phyloP scores from a whole-genome alignment of 2,113 vertebrate genomes.

The Redunca redunca region DNA sequence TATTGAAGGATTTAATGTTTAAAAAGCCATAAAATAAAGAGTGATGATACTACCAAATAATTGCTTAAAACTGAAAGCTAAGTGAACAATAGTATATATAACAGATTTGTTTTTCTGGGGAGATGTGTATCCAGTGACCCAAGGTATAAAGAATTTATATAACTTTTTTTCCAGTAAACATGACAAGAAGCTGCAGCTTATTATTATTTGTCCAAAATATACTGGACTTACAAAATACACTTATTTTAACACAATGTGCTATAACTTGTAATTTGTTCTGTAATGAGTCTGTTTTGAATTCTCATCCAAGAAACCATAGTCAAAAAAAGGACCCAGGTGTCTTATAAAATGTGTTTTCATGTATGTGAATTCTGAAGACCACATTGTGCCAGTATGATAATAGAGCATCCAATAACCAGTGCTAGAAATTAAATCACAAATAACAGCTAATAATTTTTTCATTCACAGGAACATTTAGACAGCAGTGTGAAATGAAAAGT shows the following conservation, averaged over 20 bases:
- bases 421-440: not conserved
- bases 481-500: not conserved
- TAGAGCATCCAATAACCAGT: not conserved
- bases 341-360: not conserved
- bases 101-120: slow-evolving; percentile 26
- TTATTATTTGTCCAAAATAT: slow-evolving; percentile 27
- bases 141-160: not conserved
- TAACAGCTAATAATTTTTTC: slow-evolving; percentile 12
- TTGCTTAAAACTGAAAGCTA: slow-evolving; percentile 31
- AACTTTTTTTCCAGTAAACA: slow-evolving; percentile 29
- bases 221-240: not conserved
- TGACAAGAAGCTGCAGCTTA: slow-evolving; percentile 1
- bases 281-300: slow-evolving; percentile 34
- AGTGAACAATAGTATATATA: slow-evolving; percentile 22
- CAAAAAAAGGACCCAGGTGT: slow-evolving; percentile 19
- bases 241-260: slow-evolving; percentile 26
- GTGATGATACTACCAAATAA: slow-evolving; percentile 31
- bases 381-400: not conserved
- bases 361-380: slow-evolving; percentile 4
- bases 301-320: not conserved
- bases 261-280: slow-evolving; percentile 29
- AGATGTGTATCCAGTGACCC: slow-evolving; percentile 23
- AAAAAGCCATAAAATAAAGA: slow-evolving; percentile 54
- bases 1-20: slow-evolving; percentile 44
- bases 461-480: not conserved